phyloP scores from a whole-genome alignment of 2,888 invertebrate species.

The Petrolisthes cinctipes region DNA sequence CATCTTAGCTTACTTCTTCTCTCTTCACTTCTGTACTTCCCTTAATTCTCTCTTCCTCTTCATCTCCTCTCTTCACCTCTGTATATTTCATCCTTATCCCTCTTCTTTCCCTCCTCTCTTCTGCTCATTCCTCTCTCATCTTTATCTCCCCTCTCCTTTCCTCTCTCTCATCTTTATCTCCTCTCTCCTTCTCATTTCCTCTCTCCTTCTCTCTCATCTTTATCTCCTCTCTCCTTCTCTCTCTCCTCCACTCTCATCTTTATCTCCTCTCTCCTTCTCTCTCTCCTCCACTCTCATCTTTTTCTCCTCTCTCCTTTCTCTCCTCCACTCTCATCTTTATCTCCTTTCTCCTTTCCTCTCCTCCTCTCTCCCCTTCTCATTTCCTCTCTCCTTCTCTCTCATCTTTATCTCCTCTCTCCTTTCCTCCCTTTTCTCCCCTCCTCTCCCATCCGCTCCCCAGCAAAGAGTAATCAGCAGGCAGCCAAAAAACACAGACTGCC shows the following conservation, averaged over 20 bases:
- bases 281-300: not conserved
- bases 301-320: not conserved
- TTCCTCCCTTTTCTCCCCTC: not conserved
- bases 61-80: not conserved
- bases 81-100: not conserved
- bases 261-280: not conserved
- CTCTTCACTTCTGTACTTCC: not conserved
- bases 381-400: not conserved
- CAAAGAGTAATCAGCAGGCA: not conserved
- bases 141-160: not conserved
- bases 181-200: not conserved
- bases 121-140: not conserved
- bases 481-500: constrained; percentile 8
- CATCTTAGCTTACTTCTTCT: not conserved
- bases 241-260: not conserved
- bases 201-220: too few species aligned
- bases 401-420: not conserved
- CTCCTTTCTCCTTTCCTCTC: not conserved
- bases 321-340: not conserved
- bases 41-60: not conserved
- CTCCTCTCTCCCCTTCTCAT: not conserved
- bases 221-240: not conserved
- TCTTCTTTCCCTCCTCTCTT: not conserved
- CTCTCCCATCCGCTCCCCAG: not conserved
- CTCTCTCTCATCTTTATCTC: too few species aligned